Conservation (phyloP, 1,140 invertebrate species). For the Batillaria attramentaria region DNA sequence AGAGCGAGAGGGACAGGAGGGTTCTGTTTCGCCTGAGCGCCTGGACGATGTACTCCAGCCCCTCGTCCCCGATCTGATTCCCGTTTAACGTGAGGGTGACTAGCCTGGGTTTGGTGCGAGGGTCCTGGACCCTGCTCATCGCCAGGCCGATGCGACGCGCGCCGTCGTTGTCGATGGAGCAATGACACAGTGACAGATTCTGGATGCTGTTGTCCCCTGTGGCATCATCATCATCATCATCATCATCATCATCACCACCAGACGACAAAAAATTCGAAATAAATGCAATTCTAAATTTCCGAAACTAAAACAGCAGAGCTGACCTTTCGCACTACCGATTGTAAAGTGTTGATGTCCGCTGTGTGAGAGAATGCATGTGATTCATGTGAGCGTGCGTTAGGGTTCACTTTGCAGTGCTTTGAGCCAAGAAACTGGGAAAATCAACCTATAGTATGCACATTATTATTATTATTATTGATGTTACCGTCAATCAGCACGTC, state of each 20-base stretch:
- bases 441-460: neutral
- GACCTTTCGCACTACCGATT: neutral
- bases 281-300: no score
- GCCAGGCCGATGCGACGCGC: no score
- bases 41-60: neutral
- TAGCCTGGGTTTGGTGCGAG: no score
- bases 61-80: neutral
- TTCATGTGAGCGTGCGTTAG: neutral
- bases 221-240: no score
- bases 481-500: neutral
- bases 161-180: neutral
- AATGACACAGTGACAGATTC: neutral
- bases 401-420: neutral
- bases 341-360: neutral
- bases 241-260: no score
- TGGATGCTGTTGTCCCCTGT: neutral
- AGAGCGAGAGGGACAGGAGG: conserved; percentile 11
- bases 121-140: no score
- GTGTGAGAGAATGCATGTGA: neutral
- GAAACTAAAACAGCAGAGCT: no score
- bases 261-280: no score
- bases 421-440: neutral
- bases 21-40: neutral
- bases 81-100: neutral
- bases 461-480: neutral